phyloP scores from a whole-genome alignment of 2,113 vertebrate genomes.

The Forbesichthys papilliferus region DNA sequence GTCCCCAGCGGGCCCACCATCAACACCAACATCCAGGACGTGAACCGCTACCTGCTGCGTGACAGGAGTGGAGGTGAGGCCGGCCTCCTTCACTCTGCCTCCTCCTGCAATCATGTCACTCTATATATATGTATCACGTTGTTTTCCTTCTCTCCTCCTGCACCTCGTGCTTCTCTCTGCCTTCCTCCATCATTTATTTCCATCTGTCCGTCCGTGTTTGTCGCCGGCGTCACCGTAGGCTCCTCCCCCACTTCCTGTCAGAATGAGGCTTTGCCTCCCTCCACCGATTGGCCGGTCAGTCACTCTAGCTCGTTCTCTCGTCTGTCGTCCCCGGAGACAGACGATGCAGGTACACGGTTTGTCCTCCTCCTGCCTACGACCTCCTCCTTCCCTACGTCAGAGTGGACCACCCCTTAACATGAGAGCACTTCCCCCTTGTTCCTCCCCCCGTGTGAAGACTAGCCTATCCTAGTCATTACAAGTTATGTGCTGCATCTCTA shows the following conservation, averaged over 20 bases:
- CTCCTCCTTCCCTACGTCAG: slow-evolving; percentile 19
- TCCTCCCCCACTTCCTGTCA: slow-evolving; percentile 89
- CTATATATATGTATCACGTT: slow-evolving; percentile 44
- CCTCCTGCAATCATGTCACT: slow-evolving; percentile 36
- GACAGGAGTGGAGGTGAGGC: slow-evolving; percentile 88
- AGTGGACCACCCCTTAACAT: slow-evolving; percentile 39
- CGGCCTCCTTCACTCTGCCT: slow-evolving; percentile 32
- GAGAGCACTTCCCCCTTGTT: slow-evolving; percentile 18
- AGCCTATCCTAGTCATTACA: slow-evolving; percentile 16
- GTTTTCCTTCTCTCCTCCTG: slow-evolving; percentile 48
- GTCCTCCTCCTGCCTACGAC: slow-evolving; percentile 25
- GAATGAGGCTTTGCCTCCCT: slow-evolving; percentile 89
- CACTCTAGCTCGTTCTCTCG: slow-evolving; percentile 85
- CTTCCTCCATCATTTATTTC: slow-evolving; percentile 51
- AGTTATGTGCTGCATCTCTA: slow-evolving; percentile 17
- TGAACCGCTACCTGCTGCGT: slow-evolving; percentile 93
- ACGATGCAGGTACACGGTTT: slow-evolving; percentile 82
- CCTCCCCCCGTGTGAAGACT: no score
- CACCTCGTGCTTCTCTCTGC: slow-evolving; percentile 56
- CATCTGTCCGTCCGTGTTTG: slow-evolving; percentile 59
- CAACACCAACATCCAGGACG: slow-evolving; percentile 96
- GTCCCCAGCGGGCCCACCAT: slow-evolving; percentile 93
- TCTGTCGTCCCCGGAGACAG: slow-evolving; percentile 85
- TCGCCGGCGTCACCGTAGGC: slow-evolving; percentile 72
- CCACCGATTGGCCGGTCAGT: slow-evolving; percentile 90